Base-by-base conservation (phyloP, 2,797 vertebrate species). In the Erethizon dorsatum region DNA sequence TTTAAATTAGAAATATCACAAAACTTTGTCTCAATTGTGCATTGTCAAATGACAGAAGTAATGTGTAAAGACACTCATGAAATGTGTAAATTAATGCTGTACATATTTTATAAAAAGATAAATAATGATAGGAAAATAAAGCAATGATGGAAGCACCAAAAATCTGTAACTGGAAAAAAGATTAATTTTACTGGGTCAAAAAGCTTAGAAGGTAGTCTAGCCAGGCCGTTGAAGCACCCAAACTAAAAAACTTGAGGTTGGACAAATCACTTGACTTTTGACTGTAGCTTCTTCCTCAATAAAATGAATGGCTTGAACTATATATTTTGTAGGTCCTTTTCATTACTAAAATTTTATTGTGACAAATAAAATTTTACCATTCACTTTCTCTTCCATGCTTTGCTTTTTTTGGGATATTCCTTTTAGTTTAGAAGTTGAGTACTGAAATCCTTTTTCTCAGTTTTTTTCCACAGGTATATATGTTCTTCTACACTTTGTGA, bases 391-490 rank as follows among this genome's bases (percentile, higher is more conserved):
- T 78, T 91, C 28, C 54, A 77, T 94, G 52, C 69, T 88, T 96
- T 93, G 26, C 67, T 96, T 84, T 94, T 97, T 73, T 31, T 89
- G 71, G 47, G 59, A 84, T 88, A 61, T 41, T 88, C 45, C 47
- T 94, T 97, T 94, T 90, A 75, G 82, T 94, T 97, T 97, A 94
- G 37, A 96, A 87, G 13, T 96, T 95, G 77, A 96, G 17, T 41
- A 75, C 50, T 90, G n/a, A 92, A 93, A 52, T 96, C 15, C n/a
- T 50, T 96, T 96, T 54, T 93, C 61, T 92, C 13, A 82, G 33
- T 69, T 96, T 92, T 91, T 95, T 90, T 93, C 88, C 69, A 90
- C 8, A 94, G 47, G 28, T 87, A 0, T 37, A 1, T 78, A 1
- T 80, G 1, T 88, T 96, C 56, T 92, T 20, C 90, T 88, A 57